A percentile compares a stretch with the other conserved stretches of the same genome.
phyloP scores from a whole-genome alignment of 2,888 invertebrate species.

The Chalcis sispes region DNA sequence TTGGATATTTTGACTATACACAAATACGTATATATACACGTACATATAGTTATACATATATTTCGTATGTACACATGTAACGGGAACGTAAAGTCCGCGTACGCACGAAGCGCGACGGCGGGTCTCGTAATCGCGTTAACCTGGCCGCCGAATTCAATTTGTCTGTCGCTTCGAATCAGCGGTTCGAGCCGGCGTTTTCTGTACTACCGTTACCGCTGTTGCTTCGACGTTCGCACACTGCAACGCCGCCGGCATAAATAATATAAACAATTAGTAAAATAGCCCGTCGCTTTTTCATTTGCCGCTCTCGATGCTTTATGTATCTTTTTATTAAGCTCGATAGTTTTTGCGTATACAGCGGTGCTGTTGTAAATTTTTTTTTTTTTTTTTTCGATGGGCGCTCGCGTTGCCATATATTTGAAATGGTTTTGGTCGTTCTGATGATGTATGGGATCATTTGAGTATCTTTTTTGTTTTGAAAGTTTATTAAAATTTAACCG shows the following conservation, averaged over 20 bases:
- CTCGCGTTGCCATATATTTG: too few species aligned
- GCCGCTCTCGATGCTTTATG: constrained; percentile 39
- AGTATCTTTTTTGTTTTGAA: too few species aligned
- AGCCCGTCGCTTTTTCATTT: constrained; percentile 16
- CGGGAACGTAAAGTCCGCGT: too few species aligned
- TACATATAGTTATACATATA: too few species aligned
- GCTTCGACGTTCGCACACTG: not conserved
- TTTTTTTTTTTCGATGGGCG: not conserved
- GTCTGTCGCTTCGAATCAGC: constrained; percentile 63
- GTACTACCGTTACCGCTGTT: too few species aligned
- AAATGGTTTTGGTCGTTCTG: too few species aligned
- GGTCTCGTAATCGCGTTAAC: constrained; percentile 69
- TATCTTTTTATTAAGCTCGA: constrained; percentile 17
- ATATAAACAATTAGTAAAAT: constrained; percentile 54
- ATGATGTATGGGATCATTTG: too few species aligned
- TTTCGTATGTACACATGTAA: not conserved
- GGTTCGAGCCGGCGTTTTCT: too few species aligned
- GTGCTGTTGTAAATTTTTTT: not conserved
- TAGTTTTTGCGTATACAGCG: not conserved
- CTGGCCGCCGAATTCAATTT: constrained; percentile 70
- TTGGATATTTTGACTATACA: not conserved
- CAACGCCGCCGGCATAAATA: constrained; percentile 50
- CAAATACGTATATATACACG: not conserved
- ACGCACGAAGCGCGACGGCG: constrained; percentile 40
- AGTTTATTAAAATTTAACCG: too few species aligned